These are phyloP conservation scores for Trichogramma evanescens DNA, from an alignment of 2,888 invertebrate species.

Conservation along the genomic window DNA sequence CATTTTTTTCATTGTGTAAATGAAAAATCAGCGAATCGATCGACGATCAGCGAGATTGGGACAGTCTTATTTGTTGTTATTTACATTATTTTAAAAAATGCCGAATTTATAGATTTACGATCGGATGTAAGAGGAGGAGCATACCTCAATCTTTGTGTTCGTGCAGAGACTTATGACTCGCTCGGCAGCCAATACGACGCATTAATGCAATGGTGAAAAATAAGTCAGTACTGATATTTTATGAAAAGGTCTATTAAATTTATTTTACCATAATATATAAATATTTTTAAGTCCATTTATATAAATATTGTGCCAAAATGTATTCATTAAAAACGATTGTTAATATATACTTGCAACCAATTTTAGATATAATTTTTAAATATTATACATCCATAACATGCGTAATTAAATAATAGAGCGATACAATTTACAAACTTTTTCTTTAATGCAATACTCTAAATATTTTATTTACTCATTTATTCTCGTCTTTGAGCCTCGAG, in stretches of 20 bases:
- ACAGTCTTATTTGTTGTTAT: too few species aligned
- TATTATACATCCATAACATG: conserved; percentile 9
- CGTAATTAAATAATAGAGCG: conserved; percentile 15
- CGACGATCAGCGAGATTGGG: too few species aligned
- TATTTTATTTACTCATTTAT: conserved; percentile 8
- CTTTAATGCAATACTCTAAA: conserved; percentile 3
- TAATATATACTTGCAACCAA: conserved; percentile 3
- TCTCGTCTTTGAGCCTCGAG: conserved; percentile 10
- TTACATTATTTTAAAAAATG: too few species aligned
- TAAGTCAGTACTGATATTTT: background rate
- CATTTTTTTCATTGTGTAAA: too few species aligned
- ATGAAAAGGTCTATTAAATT: conserved; percentile 15
- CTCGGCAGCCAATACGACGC: background rate
- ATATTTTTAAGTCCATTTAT: background rate
- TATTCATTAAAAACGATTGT: conserved; percentile 1
- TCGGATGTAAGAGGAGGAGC: too few species aligned
- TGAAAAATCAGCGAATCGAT: too few species aligned
- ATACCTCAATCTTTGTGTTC: too few species aligned
- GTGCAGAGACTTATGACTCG: background rate
- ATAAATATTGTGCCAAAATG: background rate
- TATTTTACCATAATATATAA: conserved; percentile 13
- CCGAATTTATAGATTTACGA: too few species aligned
- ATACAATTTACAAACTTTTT: conserved; percentile 2
- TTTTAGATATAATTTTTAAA: conserved; percentile 9
- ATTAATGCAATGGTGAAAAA: background rate